phyloP scores from a whole-genome alignment of 1,140 invertebrate species.

The Apocrypta bakeri region DNA sequence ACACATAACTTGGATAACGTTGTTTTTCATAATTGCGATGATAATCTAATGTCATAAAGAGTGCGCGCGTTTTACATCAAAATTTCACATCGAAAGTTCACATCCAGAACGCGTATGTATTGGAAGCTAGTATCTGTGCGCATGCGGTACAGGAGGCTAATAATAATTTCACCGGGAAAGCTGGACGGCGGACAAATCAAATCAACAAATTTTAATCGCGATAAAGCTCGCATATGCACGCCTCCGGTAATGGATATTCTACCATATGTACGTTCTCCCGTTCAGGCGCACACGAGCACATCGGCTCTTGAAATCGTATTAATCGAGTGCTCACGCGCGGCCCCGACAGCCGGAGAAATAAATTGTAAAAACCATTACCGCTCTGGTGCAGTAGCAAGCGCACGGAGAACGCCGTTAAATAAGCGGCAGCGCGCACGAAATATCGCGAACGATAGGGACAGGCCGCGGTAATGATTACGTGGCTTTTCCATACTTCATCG shows the following conservation, averaged over 20 bases:
- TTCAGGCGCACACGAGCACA: neutral
- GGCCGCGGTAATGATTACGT: conserved; percentile 36
- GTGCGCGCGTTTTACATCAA: neutral
- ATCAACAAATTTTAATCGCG: conserved; percentile 41
- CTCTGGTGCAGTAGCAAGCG: neutral
- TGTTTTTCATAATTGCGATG: conserved; percentile 12
- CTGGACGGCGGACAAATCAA: conserved; percentile 16
- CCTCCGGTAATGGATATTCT: neutral
- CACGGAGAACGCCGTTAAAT: conserved; percentile 38
- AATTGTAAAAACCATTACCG: conserved; percentile 46
- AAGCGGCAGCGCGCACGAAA: conserved; percentile 9
- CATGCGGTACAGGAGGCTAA: neutral
- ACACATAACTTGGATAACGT: neutral
- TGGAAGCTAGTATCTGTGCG: too few species aligned
- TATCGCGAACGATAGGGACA: neutral
- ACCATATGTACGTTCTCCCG: neutral
- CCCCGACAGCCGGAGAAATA: conserved; percentile 16
- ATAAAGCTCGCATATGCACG: conserved; percentile 10
- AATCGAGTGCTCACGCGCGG: conserved; percentile 5
- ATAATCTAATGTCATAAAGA: neutral
- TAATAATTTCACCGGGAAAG: neutral
- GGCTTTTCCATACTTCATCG: conserved; percentile 48
- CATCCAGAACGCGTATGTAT: neutral
- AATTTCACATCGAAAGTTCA: neutral
- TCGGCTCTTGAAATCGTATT: conserved; percentile 22